These are phyloP conservation scores for Andinoacara biseriatus DNA, from an alignment of 2,113 vertebrate genomes.

Conservation along the genomic window DNA sequence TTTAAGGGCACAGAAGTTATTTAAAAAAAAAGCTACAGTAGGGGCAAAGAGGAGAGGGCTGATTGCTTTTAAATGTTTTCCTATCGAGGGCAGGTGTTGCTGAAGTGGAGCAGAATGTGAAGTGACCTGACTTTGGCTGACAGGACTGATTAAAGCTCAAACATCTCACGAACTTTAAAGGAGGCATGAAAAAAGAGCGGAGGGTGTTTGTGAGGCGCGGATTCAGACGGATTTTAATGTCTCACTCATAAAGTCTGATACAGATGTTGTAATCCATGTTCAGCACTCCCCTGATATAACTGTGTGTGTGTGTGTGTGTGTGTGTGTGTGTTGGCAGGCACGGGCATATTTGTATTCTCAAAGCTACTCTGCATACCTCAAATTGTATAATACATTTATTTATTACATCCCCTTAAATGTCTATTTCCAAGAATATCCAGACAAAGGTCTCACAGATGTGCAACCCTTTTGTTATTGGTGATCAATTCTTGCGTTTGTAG, in stretches of 20 bases:
- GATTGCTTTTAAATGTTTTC: background rate
- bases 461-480: slow-evolving; percentile 77
- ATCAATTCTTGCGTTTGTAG: slow-evolving; percentile 77
- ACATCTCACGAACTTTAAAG: background rate
- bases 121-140: slow-evolving; percentile 17
- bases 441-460: slow-evolving; percentile 71
- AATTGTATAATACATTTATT: slow-evolving; percentile 73
- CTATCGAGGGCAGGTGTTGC: background rate
- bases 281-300: slow-evolving; percentile 46
- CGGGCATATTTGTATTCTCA: slow-evolving; percentile 66
- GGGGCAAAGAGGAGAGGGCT: accelerated
- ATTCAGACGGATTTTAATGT: slow-evolving; percentile 45
- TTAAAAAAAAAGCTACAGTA: background rate
- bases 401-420: slow-evolving; percentile 67
- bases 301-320: slow-evolving; percentile 44
- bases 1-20: slow-evolving; percentile 11
- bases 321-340: slow-evolving; percentile 3
- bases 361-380: slow-evolving; percentile 79
- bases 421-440: slow-evolving; percentile 70
- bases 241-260: slow-evolving; percentile 47
- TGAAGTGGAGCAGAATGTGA: slow-evolving; percentile 25
- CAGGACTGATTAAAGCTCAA: no score
- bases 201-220: slow-evolving; percentile 11
- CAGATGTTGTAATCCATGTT: slow-evolving; percentile 57
- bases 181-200: background rate